Evolutionary conservation across 2,888 invertebrate species (phyloP), one percentile per base, ranked within the genome.

Genomic region (Troides aeacus): DNA sequence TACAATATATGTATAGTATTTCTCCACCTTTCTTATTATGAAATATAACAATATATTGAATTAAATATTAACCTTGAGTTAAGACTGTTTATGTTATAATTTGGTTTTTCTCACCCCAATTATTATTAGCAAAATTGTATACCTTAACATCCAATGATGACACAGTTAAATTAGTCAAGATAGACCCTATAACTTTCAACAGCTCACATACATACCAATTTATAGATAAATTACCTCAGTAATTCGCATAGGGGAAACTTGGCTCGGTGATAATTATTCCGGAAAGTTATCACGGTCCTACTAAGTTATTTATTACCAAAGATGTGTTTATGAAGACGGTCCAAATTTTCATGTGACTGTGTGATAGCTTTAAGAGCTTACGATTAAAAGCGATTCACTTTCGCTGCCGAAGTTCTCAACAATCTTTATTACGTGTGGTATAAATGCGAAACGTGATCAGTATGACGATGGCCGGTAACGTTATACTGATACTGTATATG

Each of bases 211-310:
- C 36, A 53, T 42, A 50, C 18, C 24, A 57, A 18, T 12, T 4
- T 60, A 46, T 56, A 59, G 66, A 67, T 60, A 70, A 72, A 67
- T 64, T 72, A 62, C 24, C 50, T 63, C 21, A 24, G 42, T 66
- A 53, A 60, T 50, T 30, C 42, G 42, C 70, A 64, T 59, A 71
- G 72, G 50, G 58, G 30, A 69, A 63, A 64, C 71, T 75, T 71
- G 74, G 72, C 68, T 71, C 67, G 76, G 39, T 78, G 81, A 79
- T 83, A 81, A 84, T 81, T 79, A 75, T 77, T 78, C 74, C 70
- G 71, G 62, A 72, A 77, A 80, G 76, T 82, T 82, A 83, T 79
- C 81, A 78, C 72, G 72, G 68, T 70, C 69, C 71, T 68, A 74
- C 77, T 77, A 80, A 79, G 73, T 70, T 72, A 71, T 79, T 79